Conservation (phyloP, 2,888 invertebrate genomes). For the Amphiduros pacificus region DNA sequence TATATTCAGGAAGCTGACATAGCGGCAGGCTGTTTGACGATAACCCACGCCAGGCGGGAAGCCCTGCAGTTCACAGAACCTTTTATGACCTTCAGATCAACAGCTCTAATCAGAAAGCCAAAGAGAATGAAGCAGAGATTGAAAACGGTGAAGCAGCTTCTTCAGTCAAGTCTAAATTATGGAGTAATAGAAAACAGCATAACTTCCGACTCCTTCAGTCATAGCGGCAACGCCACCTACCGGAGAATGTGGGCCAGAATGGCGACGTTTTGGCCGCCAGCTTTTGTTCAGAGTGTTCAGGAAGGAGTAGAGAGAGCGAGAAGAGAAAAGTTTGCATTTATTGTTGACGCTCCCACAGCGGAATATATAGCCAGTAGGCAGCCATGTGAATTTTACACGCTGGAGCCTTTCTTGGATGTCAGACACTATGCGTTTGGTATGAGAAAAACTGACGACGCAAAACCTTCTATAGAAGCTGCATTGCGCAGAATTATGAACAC, state of each 20-base stretch:
- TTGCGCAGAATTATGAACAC: conserved; percentile 18
- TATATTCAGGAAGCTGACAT: conserved; percentile 30
- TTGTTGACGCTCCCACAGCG: conserved; percentile 32
- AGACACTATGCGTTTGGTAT: conserved; percentile 31
- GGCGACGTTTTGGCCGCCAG: conserved; percentile 24
- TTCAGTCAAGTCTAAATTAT: conserved; percentile 23
- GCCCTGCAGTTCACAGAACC: conserved; percentile 32
- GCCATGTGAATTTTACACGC: conserved; percentile 35
- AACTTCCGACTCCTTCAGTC: conserved; percentile 3
- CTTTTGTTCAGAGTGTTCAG: conserved; percentile 25
- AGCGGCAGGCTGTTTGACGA: conserved; percentile 29
- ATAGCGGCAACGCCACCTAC: conserved; percentile 7
- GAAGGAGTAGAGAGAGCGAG: conserved; percentile 31
- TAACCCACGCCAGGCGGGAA: conserved; percentile 18
- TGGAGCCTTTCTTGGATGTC: conserved; percentile 30
- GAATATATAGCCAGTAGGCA: conserved; percentile 26
- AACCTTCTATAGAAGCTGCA: conserved; percentile 20
- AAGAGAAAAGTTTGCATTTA: conserved; percentile 29
- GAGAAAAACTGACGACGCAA: conserved; percentile 19
- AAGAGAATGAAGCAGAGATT: conserved; percentile 13
- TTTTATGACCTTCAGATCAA: conserved; percentile 29
- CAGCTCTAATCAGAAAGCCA: conserved; percentile 25
- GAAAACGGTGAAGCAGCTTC: conserved; percentile 19
- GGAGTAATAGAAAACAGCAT: conserved; percentile 22
- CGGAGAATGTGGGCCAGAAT: conserved; percentile 26